A percentile compares a stretch with the other conserved stretches of the same genome.
phyloP scores from a whole-genome alignment of 2,797 vertebrate species.

The Melanotaenia parkinsoni region DNA sequence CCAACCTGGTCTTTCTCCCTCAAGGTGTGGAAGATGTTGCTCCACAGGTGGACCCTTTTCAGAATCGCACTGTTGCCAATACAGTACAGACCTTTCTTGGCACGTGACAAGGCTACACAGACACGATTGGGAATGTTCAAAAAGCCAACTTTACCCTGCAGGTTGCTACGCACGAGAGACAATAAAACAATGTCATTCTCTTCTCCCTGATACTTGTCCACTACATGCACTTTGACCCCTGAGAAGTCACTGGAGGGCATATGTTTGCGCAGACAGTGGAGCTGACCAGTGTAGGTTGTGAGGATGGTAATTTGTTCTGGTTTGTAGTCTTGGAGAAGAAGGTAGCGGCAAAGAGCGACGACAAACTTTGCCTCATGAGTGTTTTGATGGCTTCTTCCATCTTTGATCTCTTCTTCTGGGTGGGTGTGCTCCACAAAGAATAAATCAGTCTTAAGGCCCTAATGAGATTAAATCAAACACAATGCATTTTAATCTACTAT shows the following conservation, averaged over 20 bases:
- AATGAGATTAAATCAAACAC: conserved; percentile 32
- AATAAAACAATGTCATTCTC: conserved; percentile 96
- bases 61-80: conserved; percentile 91
- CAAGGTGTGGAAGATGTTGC: conserved; percentile 88
- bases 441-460: conserved; percentile 89
- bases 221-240: conserved; percentile 93
- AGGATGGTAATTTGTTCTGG: conserved; percentile 96
- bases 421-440: conserved; percentile 92
- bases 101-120: conserved; percentile 94
- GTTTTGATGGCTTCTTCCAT: conserved; percentile 93
- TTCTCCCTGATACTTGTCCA: conserved; percentile 97
- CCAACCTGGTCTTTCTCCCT: conserved; percentile 84
- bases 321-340: conserved; percentile 89
- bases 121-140: conserved; percentile 92
- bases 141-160: conserved; percentile 86
- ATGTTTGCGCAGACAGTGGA: conserved; percentile 87
- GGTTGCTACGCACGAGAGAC: conserved; percentile 93
- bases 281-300: conserved; percentile 93
- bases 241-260: conserved; percentile 86
- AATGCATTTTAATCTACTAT: background rate
- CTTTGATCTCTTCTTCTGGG: conserved; percentile 87
- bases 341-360: conserved; percentile 89
- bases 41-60: conserved; percentile 88
- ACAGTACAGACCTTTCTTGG: conserved; percentile 93
- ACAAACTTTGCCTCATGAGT: conserved; percentile 89